Percentiles rank a stretch among this genome's conserved stretches.
These are phyloP conservation scores for Corythoichthys haematopterus DNA, from an alignment of 2,113 vertebrate genomes.

Conservation along the genomic window DNA sequence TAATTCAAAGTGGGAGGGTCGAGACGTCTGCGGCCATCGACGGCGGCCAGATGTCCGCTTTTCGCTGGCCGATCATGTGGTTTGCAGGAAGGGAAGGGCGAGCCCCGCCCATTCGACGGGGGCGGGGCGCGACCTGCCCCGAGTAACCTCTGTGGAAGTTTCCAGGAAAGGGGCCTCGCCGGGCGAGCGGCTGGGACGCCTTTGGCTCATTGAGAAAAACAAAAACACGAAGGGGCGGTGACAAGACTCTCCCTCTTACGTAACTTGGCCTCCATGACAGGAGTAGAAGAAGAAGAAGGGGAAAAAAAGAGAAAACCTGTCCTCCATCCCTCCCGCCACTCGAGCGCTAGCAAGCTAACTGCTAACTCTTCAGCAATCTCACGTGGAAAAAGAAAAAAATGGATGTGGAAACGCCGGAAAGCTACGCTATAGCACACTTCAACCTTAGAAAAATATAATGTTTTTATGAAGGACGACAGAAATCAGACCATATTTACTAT, in stretches of 20 bases:
- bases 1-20: too few species aligned
- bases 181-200: constrained; percentile 68
- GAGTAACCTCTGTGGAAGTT: constrained; percentile 67
- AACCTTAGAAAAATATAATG: too few species aligned
- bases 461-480: too few species aligned
- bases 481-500: too few species aligned
- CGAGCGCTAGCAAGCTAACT: background rate
- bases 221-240: constrained; percentile 73
- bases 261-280: constrained; percentile 66
- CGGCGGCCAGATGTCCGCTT: too few species aligned
- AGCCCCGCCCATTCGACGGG: constrained; percentile 28
- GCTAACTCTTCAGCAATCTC: constrained; percentile 24
- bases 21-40: too few species aligned
- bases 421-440: too few species aligned
- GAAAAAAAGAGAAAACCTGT: constrained; percentile 57
- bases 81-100: constrained; percentile 64
- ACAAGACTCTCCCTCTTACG: constrained; percentile 72
- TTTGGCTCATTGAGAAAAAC: constrained; percentile 79
- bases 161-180: constrained; percentile 79
- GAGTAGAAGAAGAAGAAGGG: constrained; percentile 6
- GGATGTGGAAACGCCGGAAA: too few species aligned
- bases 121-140: constrained; percentile 50
- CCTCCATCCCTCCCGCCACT: constrained; percentile 20
- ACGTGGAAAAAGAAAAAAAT: background rate
- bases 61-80: constrained; percentile 58